A percentile compares a stretch with the other conserved stretches of the same genome.
phyloP scores from a whole-genome alignment of 2,797 vertebrate species.

The Kryptolebias ocellatus region DNA sequence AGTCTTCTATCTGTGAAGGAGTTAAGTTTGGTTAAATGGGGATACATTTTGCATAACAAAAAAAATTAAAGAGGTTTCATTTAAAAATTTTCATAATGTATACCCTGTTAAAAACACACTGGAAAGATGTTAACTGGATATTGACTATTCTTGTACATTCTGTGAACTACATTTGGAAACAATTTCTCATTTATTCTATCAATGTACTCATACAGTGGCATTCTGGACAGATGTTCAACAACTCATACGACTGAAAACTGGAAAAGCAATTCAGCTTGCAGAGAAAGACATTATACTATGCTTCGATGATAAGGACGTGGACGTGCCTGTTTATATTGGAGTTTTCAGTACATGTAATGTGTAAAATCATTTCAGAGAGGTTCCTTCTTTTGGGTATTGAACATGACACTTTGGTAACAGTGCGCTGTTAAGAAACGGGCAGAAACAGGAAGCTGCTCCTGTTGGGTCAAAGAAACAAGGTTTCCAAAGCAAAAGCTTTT shows the following conservation, averaged over 20 bases:
- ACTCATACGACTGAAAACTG: neutral
- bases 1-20: too few species aligned
- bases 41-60: too few species aligned
- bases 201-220: neutral
- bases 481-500: neutral
- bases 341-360: neutral
- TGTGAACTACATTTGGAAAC: neutral
- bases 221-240: neutral
- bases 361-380: conserved; percentile 1
- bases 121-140: neutral
- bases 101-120: neutral
- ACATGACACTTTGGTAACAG: neutral
- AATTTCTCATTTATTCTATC: too few species aligned
- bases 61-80: too few species aligned
- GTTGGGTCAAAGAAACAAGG: neutral
- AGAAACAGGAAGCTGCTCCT: neutral
- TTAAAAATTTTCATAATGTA: too few species aligned
- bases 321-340: neutral
- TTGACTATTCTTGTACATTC: neutral
- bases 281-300: neutral
- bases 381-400: conserved; percentile 1
- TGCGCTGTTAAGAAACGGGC: neutral
- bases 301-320: too few species aligned
- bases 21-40: too few species aligned
- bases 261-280: neutral